Base-by-base conservation (phyloP, 2,888 invertebrate genomes). In the Tolmerus cingulatus region DNA sequence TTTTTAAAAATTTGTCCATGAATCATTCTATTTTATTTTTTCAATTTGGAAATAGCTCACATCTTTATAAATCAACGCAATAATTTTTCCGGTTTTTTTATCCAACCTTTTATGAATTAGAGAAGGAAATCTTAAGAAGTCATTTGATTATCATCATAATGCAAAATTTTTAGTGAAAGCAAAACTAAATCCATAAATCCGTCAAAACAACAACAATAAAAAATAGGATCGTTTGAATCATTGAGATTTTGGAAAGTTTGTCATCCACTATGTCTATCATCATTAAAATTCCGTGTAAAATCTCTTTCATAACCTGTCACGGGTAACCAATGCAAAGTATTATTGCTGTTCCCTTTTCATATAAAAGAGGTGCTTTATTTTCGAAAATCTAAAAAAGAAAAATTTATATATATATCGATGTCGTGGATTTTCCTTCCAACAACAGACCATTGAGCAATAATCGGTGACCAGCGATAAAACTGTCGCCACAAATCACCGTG, bases 401-500 rank as follows among this genome's bases (percentile, higher is more conserved):
- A 34, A 34, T 34, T 34, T 34, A 34, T 34, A 57, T 7, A 55
- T 37, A 43, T 81, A 14, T 81, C 16, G 27, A 81, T 81, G 81
- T 81, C 55, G 51, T 51, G 51, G 81, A 55, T 55, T 81, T 78
- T 81, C 51, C 81, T 30, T 81, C 51, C 51, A 81, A 81, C 81
- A 81, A 55, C 51, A 78, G 55, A 23, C 81, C 81, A 74, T 85
- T 85, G 46, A 85, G 85, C 85, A 85, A 85, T 85, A 85, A 85
- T 85, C 85, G 74, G 66, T 85, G 85, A 74, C 43, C 74, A 43
- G 43, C 43, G 9, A 74, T 85, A 85, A 85, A 85, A 85, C 74
- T 85, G 85, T 85, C 85, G 27, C 40, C 85, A 85, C 85, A 85
- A 85, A 85, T 85, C 85, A 85, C 85, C 27, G 43, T 85, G 34